phyloP scores from a whole-genome alignment of 92 coral and sea anemone genomes.

The Parazoanthus swiftii region DNA sequence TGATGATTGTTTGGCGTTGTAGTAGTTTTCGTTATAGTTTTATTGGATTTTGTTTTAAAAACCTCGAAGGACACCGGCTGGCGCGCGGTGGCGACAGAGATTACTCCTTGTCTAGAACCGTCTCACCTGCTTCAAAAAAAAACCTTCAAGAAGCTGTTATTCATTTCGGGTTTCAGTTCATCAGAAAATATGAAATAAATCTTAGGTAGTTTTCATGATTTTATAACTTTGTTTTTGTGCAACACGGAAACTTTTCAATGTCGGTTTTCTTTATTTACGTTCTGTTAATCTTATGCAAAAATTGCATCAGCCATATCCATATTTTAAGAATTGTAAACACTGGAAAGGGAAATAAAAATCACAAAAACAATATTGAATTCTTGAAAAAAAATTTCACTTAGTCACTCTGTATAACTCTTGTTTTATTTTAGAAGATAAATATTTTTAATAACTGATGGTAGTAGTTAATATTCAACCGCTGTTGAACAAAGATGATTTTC shows the following conservation, averaged over 20 bases:
- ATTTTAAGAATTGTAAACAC: slow-evolving; percentile 2
- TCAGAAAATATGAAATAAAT: background rate
- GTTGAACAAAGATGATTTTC: background rate
- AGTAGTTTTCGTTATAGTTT: background rate
- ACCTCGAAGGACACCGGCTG: background rate
- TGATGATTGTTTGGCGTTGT: background rate
- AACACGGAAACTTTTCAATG: background rate
- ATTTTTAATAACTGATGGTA: background rate
- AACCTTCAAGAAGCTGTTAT: background rate
- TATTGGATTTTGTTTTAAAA: background rate
- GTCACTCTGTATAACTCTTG: background rate
- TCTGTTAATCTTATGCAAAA: slow-evolving; percentile 4
- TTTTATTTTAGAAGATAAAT: background rate
- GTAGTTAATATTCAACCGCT: slow-evolving; percentile 27
- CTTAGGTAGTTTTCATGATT: background rate
- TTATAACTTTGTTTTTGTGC: background rate
- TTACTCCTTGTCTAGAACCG: background rate
- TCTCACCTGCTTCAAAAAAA: slow-evolving; percentile 11
- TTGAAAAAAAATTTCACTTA: background rate
- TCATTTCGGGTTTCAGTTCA: background rate
- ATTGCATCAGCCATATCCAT: slow-evolving; percentile 22
- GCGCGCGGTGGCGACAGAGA: background rate
- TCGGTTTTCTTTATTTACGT: slow-evolving; percentile 2
- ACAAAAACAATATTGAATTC: background rate
- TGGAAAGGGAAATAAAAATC: background rate